These are phyloP conservation scores for Harpagifer antarcticus DNA, from an alignment of 2,797 vertebrate species.

Conservation along the genomic window DNA sequence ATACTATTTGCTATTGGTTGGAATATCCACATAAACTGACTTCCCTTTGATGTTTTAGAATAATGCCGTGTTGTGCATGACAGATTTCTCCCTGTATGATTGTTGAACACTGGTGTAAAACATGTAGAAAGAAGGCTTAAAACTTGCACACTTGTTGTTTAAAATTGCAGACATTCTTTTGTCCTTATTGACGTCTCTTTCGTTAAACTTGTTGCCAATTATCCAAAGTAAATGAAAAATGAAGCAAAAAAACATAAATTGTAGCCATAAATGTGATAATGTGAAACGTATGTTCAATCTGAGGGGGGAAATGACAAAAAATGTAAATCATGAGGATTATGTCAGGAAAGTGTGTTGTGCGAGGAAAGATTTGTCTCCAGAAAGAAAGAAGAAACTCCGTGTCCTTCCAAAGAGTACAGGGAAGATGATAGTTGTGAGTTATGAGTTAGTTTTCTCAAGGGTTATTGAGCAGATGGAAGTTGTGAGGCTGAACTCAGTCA, in stretches of 20 bases:
- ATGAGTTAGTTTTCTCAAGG: slow-evolving; percentile 64
- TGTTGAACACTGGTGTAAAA: not conserved
- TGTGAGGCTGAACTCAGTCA: slow-evolving; percentile 56
- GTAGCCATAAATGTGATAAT: not conserved
- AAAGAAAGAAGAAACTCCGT: slow-evolving; percentile 40
- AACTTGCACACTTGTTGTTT: slow-evolving; percentile 8
- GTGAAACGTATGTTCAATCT: slow-evolving; percentile 6
- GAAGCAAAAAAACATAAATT: not conserved
- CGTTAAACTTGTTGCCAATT: not conserved
- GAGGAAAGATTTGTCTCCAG: slow-evolving; percentile 1
- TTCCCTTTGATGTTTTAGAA: too few relatives aligned
- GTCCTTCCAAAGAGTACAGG: slow-evolving; percentile 63
- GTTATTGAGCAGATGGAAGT: slow-evolving; percentile 74
- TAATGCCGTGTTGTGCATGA: too few relatives aligned
- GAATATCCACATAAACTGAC: too few relatives aligned
- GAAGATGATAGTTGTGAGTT: slow-evolving; percentile 68
- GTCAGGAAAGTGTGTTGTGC: slow-evolving; percentile 17
- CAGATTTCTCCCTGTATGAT: not conserved
- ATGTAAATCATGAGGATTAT: slow-evolving; percentile 9
- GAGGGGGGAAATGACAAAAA: slow-evolving; percentile 17
- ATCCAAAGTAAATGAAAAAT: slow-evolving; percentile 18
- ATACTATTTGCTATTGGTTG: too few relatives aligned
- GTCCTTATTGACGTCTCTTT: not conserved
- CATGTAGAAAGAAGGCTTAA: not conserved
- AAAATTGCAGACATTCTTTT: not conserved